These are phyloP conservation scores for Horisme vitalbata DNA, from an alignment of 2,888 invertebrate genomes.

Conservation along the genomic window DNA sequence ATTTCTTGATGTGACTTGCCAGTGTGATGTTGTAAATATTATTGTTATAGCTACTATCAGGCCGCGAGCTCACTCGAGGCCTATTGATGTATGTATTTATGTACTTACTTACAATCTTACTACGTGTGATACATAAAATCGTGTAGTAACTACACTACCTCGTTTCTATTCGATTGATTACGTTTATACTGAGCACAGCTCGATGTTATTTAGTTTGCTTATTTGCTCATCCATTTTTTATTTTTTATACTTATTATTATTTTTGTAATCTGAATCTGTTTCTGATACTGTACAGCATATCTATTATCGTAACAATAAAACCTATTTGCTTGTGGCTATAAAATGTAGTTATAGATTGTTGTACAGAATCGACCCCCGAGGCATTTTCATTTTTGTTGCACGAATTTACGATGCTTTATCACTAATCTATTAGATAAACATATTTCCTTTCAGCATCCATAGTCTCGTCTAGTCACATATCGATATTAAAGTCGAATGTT, in stretches of 20 bases:
- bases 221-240: slow-evolving; percentile 63
- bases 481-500: slow-evolving; percentile 48
- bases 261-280: slow-evolving; percentile 65
- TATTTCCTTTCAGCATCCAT: slow-evolving; percentile 58
- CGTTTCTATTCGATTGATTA: slow-evolving; percentile 62
- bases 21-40: slow-evolving; percentile 79
- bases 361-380: too few relatives aligned
- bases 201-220: slow-evolving; percentile 60
- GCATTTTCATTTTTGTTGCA: slow-evolving; percentile 56
- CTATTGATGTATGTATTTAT: slow-evolving; percentile 48
- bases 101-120: slow-evolving; percentile 44
- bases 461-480: slow-evolving; percentile 72
- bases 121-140: slow-evolving; percentile 69
- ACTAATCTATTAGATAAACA: slow-evolving; percentile 31
- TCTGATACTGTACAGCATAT: neutral
- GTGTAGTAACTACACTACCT: slow-evolving; percentile 81
- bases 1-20: slow-evolving; percentile 78
- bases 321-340: too few relatives aligned
- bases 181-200: slow-evolving; percentile 70
- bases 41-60: slow-evolving; percentile 40
- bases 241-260: slow-evolving; percentile 38
- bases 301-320: too few relatives aligned
- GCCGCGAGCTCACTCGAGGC: slow-evolving; percentile 46
- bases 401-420: slow-evolving; percentile 41
- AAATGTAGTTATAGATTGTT: too few relatives aligned